A percentile compares a stretch with the other conserved stretches of the same genome.
phyloP scores from a whole-genome alignment of 2,113 vertebrate species.

The Salvelinus namaycush region DNA sequence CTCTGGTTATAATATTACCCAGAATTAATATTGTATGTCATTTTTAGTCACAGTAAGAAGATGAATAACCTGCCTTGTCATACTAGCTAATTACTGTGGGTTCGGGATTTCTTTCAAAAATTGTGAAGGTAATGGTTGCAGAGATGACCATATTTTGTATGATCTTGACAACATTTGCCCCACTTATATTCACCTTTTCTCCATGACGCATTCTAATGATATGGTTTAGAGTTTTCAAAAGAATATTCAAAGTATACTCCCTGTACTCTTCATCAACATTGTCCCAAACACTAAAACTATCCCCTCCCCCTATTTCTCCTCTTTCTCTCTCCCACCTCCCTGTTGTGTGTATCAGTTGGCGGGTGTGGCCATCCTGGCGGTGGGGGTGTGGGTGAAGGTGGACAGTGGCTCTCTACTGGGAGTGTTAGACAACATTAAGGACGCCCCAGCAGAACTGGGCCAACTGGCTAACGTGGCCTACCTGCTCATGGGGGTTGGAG shows the following conservation, averaged over 20 bases:
- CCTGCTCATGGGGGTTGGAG: conserved; percentile 59
- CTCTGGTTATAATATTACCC: too few species aligned
- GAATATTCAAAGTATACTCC: too few species aligned
- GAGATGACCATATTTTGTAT: neutral
- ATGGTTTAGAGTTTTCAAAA: too few species aligned
- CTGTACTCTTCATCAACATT: too few species aligned
- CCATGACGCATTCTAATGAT: too few species aligned
- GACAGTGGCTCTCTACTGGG: conserved; percentile 54
- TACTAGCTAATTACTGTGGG: too few species aligned
- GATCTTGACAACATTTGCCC: neutral
- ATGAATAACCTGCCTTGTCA: neutral
- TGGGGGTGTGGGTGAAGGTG: conserved; percentile 68
- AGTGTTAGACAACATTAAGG: conserved; percentile 34
- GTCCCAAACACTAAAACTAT: neutral
- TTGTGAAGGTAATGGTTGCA: neutral
- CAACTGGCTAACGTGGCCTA: conserved; percentile 62
- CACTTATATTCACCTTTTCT: too few species aligned
- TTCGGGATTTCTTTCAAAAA: too few species aligned
- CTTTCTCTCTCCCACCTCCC: neutral
- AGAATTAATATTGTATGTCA: neutral
- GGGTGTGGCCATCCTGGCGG: conserved; percentile 52
- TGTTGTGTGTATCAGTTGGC: conserved; percentile 48
- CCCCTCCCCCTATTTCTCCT: neutral
- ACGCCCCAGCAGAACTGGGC: conserved; percentile 27
- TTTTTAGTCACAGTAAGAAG: neutral